phyloP scores from a whole-genome alignment of 2,113 vertebrate genomes.

The Eonycteris spelaea region DNA sequence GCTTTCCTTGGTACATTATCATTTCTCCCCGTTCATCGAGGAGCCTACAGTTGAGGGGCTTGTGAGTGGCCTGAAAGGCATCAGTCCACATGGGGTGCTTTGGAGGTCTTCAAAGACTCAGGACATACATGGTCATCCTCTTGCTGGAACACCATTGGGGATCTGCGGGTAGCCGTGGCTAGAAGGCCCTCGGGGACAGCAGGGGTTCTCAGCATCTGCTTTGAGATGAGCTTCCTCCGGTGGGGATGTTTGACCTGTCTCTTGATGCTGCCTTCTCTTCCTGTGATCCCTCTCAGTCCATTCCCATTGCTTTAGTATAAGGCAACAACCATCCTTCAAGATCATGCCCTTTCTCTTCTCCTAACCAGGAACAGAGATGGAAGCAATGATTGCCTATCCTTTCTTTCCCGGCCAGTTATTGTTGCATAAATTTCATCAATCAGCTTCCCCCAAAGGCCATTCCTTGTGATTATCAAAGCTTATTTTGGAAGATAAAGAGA shows the following conservation, averaged over 20 bases:
- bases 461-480: slow-evolving; percentile 20
- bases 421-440: not conserved
- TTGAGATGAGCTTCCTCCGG: not conserved
- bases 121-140: not conserved
- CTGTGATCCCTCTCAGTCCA: not conserved
- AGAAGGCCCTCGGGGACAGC: not conserved
- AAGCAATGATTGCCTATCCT: not conserved
- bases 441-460: not conserved
- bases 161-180: not conserved
- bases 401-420: not conserved
- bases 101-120: not conserved
- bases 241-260: not conserved
- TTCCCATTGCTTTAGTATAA: not conserved
- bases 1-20: not conserved
- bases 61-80: not conserved
- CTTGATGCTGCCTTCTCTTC: not conserved
- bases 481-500: slow-evolving; percentile 48
- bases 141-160: not conserved
- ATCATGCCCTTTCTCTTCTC: not conserved
- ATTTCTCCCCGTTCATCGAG: not conserved
- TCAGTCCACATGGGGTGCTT: not conserved
- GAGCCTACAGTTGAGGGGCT: not conserved
- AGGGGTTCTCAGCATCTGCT: not conserved
- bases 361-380: not conserved
- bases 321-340: not conserved